phyloP scores from a whole-genome alignment of 2,888 invertebrate species.

The Rhagium mordax region DNA sequence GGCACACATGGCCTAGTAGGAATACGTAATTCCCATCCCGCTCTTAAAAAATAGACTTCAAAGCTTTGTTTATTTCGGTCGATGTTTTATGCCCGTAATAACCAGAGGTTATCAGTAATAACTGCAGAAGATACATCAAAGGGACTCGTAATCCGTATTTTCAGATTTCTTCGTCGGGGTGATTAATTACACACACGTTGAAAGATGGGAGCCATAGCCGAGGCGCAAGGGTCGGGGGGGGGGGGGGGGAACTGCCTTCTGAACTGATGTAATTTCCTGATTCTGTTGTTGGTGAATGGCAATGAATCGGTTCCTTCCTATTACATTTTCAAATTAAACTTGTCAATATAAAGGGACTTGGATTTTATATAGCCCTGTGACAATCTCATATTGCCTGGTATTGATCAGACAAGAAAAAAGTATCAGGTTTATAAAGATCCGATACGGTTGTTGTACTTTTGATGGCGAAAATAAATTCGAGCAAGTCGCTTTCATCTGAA shows the following conservation, averaged over 20 bases:
- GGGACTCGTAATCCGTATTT: slow-evolving; percentile 45
- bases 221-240: slow-evolving; percentile 4
- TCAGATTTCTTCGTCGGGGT: slow-evolving; percentile 50
- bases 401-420: slow-evolving; percentile 22
- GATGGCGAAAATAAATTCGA: background rate
- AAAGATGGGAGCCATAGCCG: background rate
- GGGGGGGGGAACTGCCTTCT: slow-evolving; percentile 37
- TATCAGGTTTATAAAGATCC: background rate
- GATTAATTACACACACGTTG: slow-evolving; percentile 58
- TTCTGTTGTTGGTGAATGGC: slow-evolving; percentile 57
- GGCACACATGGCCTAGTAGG: background rate
- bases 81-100: slow-evolving; percentile 29
- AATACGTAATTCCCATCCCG: background rate
- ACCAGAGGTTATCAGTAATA: slow-evolving; percentile 46
- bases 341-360: slow-evolving; percentile 20
- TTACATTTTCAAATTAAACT: slow-evolving; percentile 57
- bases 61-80: slow-evolving; percentile 26
- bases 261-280: slow-evolving; percentile 63
- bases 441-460: background rate
- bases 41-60: slow-evolving; percentile 4
- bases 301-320: slow-evolving; percentile 62
- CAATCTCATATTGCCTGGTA: slow-evolving; percentile 22
- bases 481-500: background rate
- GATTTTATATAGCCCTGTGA: slow-evolving; percentile 7
- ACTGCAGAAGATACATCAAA: slow-evolving; percentile 48